Evolutionary conservation across 2,797 vertebrate genomes (phyloP).

Genomic region (Crenuchus spilurus): DNA sequence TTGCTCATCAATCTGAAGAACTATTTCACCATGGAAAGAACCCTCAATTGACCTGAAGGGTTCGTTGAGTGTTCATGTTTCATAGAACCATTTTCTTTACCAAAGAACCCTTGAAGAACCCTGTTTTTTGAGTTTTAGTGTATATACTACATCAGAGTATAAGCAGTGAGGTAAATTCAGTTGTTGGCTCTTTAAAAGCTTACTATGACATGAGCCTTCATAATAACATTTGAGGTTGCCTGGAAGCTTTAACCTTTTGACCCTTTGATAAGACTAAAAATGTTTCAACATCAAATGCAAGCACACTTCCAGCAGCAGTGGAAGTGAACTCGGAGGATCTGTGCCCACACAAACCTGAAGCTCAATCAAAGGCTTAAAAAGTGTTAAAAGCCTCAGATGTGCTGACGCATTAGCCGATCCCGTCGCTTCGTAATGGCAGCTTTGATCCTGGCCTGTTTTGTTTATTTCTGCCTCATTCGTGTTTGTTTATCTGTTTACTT

Average conservation of each 20-base stretch:
- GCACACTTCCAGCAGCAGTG: background rate
- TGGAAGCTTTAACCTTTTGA: background rate
- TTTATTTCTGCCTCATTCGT: slow-evolving; percentile 18
- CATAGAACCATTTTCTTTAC: too few species aligned
- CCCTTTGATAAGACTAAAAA: slow-evolving; percentile 17
- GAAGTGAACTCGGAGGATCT: slow-evolving; percentile 17
- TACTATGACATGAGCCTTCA: background rate
- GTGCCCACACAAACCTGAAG: slow-evolving; percentile 18
- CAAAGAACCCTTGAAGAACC: too few species aligned
- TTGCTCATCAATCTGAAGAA: too few species aligned
- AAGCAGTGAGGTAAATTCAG: too few species aligned
- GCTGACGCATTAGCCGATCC: slow-evolving; percentile 3
- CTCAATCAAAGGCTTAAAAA: slow-evolving; percentile 19
- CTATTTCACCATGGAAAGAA: too few species aligned
- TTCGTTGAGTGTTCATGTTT: too few species aligned
- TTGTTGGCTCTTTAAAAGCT: background rate
- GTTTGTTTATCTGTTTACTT: slow-evolving; percentile 33
- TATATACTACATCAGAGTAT: too few species aligned
- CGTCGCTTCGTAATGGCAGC: slow-evolving; percentile 1
- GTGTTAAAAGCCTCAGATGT: slow-evolving; percentile 21
- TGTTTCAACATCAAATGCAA: background rate
- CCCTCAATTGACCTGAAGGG: too few species aligned
- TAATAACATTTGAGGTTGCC: slow-evolving; percentile 27
- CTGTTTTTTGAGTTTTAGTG: too few species aligned
- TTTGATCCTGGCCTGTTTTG: background rate